phyloP scores from a whole-genome alignment of 2,113 vertebrate species.

The Talpa occidentalis region DNA sequence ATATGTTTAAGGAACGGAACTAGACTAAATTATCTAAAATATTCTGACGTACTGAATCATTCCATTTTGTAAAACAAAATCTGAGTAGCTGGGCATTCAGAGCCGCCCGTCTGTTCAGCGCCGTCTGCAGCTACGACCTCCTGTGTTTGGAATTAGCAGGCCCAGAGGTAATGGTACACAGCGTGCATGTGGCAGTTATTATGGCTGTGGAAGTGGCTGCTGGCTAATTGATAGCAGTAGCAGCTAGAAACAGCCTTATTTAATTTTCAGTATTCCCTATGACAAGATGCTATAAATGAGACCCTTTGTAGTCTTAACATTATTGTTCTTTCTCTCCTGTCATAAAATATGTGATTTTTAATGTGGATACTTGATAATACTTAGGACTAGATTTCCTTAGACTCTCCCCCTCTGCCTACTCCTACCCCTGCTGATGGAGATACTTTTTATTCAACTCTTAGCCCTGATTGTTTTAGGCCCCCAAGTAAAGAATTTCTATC shows the following conservation, averaged over 20 bases:
- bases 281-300: conserved; percentile 69
- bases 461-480: conserved; percentile 38
- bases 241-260: conserved; percentile 73
- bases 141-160: conserved; percentile 74
- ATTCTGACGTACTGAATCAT: conserved; percentile 57
- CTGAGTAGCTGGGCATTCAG: not conserved
- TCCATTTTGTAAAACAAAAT: conserved; percentile 51
- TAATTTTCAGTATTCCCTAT: conserved; percentile 75
- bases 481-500: conserved; percentile 14
- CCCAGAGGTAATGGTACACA: conserved; percentile 73
- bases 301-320: conserved; percentile 64
- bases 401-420: not conserved
- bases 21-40: conserved; percentile 72
- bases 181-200: conserved; percentile 77
- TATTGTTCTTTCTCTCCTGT: conserved; percentile 67
- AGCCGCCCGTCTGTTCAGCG: not conserved
- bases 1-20: conserved; percentile 63
- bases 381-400: conserved; percentile 55
- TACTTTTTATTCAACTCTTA: conserved; percentile 33
- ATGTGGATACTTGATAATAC: conserved; percentile 43
- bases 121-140: conserved; percentile 52
- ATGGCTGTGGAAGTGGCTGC: conserved; percentile 78
- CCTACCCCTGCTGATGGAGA: not conserved
- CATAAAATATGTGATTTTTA: conserved; percentile 26
- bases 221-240: conserved; percentile 82